Conservation (phyloP, 2,797 vertebrate genomes). For the Microctenopoma lineatum region DNA sequence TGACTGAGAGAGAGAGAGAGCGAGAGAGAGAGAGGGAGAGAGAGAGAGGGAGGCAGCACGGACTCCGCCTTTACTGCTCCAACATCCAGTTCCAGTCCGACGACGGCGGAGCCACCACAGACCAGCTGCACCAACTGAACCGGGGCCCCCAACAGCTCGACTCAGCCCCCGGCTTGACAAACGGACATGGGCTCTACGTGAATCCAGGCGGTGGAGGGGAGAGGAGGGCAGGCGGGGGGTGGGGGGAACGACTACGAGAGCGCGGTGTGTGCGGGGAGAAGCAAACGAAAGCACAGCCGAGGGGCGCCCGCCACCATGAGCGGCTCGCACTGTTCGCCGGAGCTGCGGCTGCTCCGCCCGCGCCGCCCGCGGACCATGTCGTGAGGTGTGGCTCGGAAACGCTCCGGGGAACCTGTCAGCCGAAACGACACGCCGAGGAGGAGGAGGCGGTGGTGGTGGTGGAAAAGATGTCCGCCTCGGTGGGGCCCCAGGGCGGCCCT, state of each 20-base stretch:
- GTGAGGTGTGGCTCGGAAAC: constrained; percentile 83
- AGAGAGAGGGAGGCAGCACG: constrained; percentile 23
- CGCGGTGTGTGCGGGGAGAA: constrained; percentile 60
- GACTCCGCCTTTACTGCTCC: constrained; percentile 74
- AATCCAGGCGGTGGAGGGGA: constrained; percentile 82
- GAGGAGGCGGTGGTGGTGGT: constrained; percentile 43
- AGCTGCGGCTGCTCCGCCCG: constrained; percentile 65
- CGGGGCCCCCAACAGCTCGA: constrained; percentile 55
- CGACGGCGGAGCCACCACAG: constrained; percentile 59
- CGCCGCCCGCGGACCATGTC: constrained; percentile 77
- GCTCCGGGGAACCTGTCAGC: constrained; percentile 81
- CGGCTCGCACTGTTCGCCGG: constrained; percentile 76
- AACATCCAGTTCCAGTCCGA: constrained; percentile 62
- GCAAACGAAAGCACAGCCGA: constrained; percentile 85
- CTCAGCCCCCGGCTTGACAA: constrained; percentile 63
- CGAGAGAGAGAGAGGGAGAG: constrained; percentile 33
- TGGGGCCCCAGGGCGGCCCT: constrained; percentile 94
- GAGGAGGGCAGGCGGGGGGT: constrained; percentile 65
- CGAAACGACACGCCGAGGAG: constrained; percentile 84
- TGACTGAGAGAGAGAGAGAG: constrained; percentile 61
- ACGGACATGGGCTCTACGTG: constrained; percentile 82
- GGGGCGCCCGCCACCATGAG: constrained; percentile 87
- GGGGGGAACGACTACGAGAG: constrained; percentile 63
- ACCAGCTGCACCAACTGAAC: constrained; percentile 50
- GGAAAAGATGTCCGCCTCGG: constrained; percentile 92